Evolutionary conservation across 2,888 invertebrate genomes (phyloP), one percentile per base, ranked within the genome.

Genomic region (Polylopha cassiicola): DNA sequence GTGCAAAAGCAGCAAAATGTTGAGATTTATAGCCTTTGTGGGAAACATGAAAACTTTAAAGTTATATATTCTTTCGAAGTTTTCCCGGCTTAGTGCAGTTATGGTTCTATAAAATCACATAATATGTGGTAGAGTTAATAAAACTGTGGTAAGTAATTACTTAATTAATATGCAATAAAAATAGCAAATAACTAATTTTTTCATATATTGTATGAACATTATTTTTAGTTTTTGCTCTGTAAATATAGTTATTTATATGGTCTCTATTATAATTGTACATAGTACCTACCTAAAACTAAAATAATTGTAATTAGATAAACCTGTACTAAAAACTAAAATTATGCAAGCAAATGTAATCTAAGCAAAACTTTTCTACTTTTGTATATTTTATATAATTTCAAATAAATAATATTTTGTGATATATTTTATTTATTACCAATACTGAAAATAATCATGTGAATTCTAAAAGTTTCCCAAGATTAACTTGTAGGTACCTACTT

Each of bases 161-260:
- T 14, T 29, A 20, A 36, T 36, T 30, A 21, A 7, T 36, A 36
- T 24, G 16, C 11, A 18, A 29, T n/a, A n/a, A 33, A 11, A 33
- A 17, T 18, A 33, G 33, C 33, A 23, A 23, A 21, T 15, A 59
- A 46, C 54, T 61, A 61, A 61, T 55, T 53, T 61, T 59, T 57
- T 58, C 52, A 57, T 49, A 54, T 51, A 54, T 45, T 51, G 55
- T 63, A 55, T 59, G 55, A 53, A 61, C 48, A 49, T 44, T 48
- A 38, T 58, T 54, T 50, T 54, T 51, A 57, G 53, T 55, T 55
- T 59, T 56, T 61, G 61, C 61, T 65, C 65, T 81, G 80, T 81
- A 81, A 74, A 81, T 80, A 79, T 64, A 66, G 58, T 60, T 63
- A 75, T 74, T 74, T 74, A 74, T 68, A 55, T 64, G 61, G 67